Evolutionary conservation across 2,797 vertebrate species (phyloP), one percentile per base, ranked within the genome.

Genomic region (Cyprinella venusta): DNA sequence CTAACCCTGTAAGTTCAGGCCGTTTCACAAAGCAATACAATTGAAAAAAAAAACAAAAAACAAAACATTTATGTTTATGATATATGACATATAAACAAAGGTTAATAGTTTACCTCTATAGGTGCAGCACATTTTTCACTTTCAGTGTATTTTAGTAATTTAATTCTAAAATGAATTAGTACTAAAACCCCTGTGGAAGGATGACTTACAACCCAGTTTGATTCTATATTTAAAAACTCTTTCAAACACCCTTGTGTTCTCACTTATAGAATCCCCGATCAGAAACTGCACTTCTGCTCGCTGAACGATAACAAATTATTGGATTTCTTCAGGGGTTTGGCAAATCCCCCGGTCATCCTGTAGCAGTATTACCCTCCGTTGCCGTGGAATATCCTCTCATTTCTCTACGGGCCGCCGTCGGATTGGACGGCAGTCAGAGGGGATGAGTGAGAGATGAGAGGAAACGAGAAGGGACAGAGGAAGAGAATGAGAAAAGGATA

Each of bases 281-380:
- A 65, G 56, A 68, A 88, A 61, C 64, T 40, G 48, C 74, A 76
- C 67, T 54, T 81, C 50, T 72, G 38, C 64, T 86, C 33, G 21
- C 30, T 79, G 78, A 85, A 76, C 71, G 59, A 87, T 85, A 87
- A 84, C 76, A 86, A 86, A 85, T 81, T 65, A 56, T 64, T 79
- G 75, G 76, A 89, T 89, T 89, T 86, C 81, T 87, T 80, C 42
- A 50, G 72, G 70, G 85, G 61, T 33, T 68, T 85, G 48, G 6
- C 69, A 82, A 88, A 85, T 84, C 87, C 86, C 77, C 68, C 21
- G 67, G 67, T 84, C 80, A 87, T 84, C 80, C 84, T 81, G 48
- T 65, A 52, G 82, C 33, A 63, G 81, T 38, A 84, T 86, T 87
- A 81, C n/a, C 56, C 38, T 76, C 63, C 18, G 40, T 76, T 71